Percentiles rank a stretch among this genome's conserved stretches.
These are phyloP conservation scores for Geotrupes spiniger DNA, from an alignment of 2,888 invertebrate species.

Conservation along the genomic window DNA sequence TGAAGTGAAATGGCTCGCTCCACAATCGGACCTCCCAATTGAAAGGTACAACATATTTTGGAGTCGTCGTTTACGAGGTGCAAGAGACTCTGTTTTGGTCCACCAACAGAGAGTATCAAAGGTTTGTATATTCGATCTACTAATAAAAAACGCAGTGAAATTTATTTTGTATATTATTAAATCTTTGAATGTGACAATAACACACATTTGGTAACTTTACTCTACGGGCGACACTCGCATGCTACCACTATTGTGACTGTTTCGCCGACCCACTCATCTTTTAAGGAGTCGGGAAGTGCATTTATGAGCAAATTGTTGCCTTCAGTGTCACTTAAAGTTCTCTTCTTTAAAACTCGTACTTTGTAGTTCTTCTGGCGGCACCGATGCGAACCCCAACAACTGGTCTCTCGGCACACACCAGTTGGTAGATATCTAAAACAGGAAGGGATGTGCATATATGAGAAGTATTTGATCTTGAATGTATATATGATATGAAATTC, in stretches of 20 bases:
- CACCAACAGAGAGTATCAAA: slow-evolving; percentile 62
- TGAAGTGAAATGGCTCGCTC: slow-evolving; percentile 66
- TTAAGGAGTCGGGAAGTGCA: slow-evolving; percentile 38
- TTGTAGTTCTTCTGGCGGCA: slow-evolving; percentile 41
- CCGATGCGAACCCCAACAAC: slow-evolving; percentile 34
- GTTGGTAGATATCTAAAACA: slow-evolving; percentile 39
- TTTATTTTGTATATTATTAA: slow-evolving; percentile 8
- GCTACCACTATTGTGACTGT: slow-evolving; percentile 41
- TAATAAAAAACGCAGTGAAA: slow-evolving; percentile 6
- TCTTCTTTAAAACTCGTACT: slow-evolving; percentile 41
- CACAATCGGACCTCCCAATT: slow-evolving; percentile 69
- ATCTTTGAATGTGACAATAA: neutral
- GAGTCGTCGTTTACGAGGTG: slow-evolving; percentile 65
- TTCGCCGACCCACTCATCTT: slow-evolving; percentile 43
- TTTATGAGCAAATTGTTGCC: slow-evolving; percentile 20
- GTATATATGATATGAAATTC: too few species aligned
- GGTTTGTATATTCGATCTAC: slow-evolving; percentile 48
- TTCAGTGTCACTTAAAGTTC: slow-evolving; percentile 24
- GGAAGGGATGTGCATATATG: neutral
- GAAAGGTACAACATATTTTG: slow-evolving; percentile 71
- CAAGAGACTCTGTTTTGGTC: slow-evolving; percentile 62
- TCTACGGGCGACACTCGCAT: slow-evolving; percentile 45
- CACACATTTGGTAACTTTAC: neutral
- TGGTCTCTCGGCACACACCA: slow-evolving; percentile 39
- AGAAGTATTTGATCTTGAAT: too few species aligned